These are phyloP conservation scores for Nemotelus pantherinus DNA, from an alignment of 2,888 invertebrate species.

Conservation along the genomic window DNA sequence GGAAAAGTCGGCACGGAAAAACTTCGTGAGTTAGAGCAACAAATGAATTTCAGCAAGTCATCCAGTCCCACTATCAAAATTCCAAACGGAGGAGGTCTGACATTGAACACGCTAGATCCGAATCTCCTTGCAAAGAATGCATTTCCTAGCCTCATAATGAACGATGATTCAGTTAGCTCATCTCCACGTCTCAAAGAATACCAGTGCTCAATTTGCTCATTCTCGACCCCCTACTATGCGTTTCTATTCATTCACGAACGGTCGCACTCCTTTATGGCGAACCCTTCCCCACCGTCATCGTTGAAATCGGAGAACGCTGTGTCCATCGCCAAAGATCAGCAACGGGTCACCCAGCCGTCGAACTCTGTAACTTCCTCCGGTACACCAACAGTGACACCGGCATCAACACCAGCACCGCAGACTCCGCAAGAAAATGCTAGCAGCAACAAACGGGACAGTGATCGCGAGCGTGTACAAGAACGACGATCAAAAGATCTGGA, in stretches of 20 bases:
- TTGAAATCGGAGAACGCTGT: slow-evolving; percentile 58
- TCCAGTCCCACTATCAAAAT: slow-evolving; percentile 63
- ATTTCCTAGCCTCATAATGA: slow-evolving; percentile 52
- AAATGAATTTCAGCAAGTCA: slow-evolving; percentile 59
- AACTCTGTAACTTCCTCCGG: slow-evolving; percentile 67
- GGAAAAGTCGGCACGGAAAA: slow-evolving; percentile 69
- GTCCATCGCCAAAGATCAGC: slow-evolving; percentile 71
- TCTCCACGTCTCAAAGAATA: slow-evolving; percentile 74
- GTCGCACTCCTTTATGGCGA: slow-evolving; percentile 71
- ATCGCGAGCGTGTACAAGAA: slow-evolving; percentile 6
- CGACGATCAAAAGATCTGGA: neutral
- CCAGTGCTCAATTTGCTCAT: slow-evolving; percentile 89
- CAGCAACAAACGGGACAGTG: slow-evolving; percentile 49
- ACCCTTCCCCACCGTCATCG: slow-evolving; percentile 58
- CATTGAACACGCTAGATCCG: slow-evolving; percentile 53
- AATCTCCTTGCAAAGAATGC: slow-evolving; percentile 62
- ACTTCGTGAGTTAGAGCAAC: slow-evolving; percentile 61
- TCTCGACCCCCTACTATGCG: slow-evolving; percentile 88
- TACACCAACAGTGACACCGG: slow-evolving; percentile 60
- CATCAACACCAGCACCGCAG: slow-evolving; percentile 55
- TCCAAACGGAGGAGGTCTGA: slow-evolving; percentile 60
- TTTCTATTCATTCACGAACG: slow-evolving; percentile 93
- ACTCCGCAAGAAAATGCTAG: slow-evolving; percentile 55
- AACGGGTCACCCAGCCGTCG: slow-evolving; percentile 66
- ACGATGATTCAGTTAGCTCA: slow-evolving; percentile 55